A percentile compares a stretch with the other conserved stretches of the same genome.
Conservation (phyloP, 1,140 invertebrate species). For the Adelges cooleyi region DNA sequence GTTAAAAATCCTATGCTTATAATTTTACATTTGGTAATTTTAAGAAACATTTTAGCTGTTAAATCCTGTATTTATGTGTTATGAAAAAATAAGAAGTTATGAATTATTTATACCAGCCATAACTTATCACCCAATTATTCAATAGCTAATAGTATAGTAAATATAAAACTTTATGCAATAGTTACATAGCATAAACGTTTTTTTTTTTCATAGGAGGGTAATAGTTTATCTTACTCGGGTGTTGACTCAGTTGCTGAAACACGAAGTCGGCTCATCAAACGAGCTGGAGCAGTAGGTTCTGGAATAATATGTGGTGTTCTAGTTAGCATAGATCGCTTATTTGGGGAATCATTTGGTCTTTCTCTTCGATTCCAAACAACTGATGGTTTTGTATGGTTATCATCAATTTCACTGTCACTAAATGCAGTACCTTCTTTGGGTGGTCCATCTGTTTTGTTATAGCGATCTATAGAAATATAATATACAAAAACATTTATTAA, state of each 20-base stretch:
- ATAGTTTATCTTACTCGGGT: slow-evolving; percentile 11
- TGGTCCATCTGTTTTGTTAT: slow-evolving; percentile 9
- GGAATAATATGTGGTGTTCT: slow-evolving; percentile 28
- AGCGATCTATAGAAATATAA: neutral
- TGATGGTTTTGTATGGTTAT: slow-evolving; percentile 33
- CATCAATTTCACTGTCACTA: slow-evolving; percentile 45
- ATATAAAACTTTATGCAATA: no score
- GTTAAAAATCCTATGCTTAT: no score
- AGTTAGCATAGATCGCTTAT: slow-evolving; percentile 19
- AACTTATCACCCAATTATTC: no score
- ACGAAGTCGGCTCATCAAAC: slow-evolving; percentile 23
- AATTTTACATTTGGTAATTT: no score
- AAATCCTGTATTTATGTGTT: no score
- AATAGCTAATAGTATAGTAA: no score
- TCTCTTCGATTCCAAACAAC: slow-evolving; percentile 26
- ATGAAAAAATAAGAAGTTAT: no score
- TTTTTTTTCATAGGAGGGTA: no score
- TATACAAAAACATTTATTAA: no score
- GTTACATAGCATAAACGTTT: no score
- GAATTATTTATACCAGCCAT: no score
- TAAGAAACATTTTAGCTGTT: no score
- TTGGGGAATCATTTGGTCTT: slow-evolving; percentile 4
- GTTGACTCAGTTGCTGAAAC: slow-evolving; percentile 24
- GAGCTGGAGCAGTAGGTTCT: slow-evolving; percentile 29
- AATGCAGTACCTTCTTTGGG: slow-evolving; percentile 33